A percentile compares a stretch with the other conserved stretches of the same genome.
phyloP scores from a whole-genome alignment of 2,797 vertebrate genomes.

The Myotis myotis region DNA sequence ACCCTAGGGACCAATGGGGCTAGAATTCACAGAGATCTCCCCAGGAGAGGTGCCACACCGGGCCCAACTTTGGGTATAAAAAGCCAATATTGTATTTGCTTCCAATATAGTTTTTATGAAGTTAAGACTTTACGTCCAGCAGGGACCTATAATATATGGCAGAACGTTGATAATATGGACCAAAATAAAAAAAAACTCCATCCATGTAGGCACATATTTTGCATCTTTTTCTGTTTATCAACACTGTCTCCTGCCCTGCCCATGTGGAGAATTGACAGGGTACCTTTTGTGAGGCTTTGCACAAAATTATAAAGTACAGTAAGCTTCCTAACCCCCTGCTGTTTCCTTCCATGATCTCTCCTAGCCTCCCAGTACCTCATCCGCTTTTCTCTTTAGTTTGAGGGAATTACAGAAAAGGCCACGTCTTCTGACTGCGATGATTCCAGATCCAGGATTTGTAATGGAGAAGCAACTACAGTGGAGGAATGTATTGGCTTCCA shows the following conservation, averaged over 20 bases:
- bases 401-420: background rate
- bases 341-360: background rate
- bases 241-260: background rate
- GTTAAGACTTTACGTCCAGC: background rate
- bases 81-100: background rate
- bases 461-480: background rate
- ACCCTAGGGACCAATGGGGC: background rate
- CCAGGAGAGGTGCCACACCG: background rate
- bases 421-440: background rate
- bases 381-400: background rate
- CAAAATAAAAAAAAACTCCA: background rate
- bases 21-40: background rate
- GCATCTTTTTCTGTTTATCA: background rate
- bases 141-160: background rate
- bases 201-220: background rate
- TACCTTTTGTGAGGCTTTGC: background rate
- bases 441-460: background rate
- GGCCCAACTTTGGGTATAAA: background rate
- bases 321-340: background rate
- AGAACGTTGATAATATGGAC: background rate
- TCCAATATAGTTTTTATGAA: background rate
- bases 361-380: background rate
- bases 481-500: background rate
- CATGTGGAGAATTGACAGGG: background rate
- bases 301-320: background rate